A percentile compares a stretch with the other conserved stretches of the same genome.
Evolutionary conservation across 23 tunicate species (phyloP).

Genomic region (Oikopleura dioica): DNA sequence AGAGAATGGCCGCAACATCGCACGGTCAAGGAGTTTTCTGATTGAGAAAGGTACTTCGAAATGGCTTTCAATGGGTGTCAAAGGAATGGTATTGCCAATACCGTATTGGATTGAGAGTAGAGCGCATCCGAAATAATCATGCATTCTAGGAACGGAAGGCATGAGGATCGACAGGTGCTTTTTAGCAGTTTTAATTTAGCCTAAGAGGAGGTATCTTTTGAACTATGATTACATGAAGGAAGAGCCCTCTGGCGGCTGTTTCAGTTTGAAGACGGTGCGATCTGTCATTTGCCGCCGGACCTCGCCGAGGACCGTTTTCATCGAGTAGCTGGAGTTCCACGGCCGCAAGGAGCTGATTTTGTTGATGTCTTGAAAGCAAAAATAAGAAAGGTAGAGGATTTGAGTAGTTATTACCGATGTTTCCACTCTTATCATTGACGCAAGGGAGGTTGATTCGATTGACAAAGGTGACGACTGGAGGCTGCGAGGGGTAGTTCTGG

Average conservation of each 20-base stretch:
- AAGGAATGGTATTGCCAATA: too few relatives aligned
- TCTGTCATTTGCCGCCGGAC: slow-evolving; percentile 22
- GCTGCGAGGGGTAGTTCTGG: slow-evolving; percentile 19
- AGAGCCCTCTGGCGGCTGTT: slow-evolving; percentile 68
- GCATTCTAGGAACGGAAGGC: too few relatives aligned
- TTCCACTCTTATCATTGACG: slow-evolving; percentile 18
- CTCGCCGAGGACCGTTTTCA: slow-evolving; percentile 26
- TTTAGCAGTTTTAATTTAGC: too few relatives aligned
- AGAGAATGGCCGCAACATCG: not conserved
- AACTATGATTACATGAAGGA: too few relatives aligned
- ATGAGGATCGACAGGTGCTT: too few relatives aligned
- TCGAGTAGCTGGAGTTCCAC: slow-evolving; percentile 21
- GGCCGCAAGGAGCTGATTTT: not conserved
- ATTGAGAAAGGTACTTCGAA: too few relatives aligned
- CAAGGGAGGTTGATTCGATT: slow-evolving; percentile 25
- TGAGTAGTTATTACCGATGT: slow-evolving; percentile 6
- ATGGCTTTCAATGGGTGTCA: too few relatives aligned
- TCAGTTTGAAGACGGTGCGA: slow-evolving; percentile 14
- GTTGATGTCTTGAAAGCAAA: not conserved
- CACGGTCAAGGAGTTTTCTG: not conserved
- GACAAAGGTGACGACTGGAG: slow-evolving; percentile 30
- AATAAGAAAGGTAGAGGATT: too few relatives aligned
- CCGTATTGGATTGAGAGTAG: too few relatives aligned
- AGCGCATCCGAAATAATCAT: too few relatives aligned
- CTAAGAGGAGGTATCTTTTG: too few relatives aligned